These are phyloP conservation scores for Sciaenops ocellatus DNA, from an alignment of 2,797 vertebrate species.

Conservation along the genomic window DNA sequence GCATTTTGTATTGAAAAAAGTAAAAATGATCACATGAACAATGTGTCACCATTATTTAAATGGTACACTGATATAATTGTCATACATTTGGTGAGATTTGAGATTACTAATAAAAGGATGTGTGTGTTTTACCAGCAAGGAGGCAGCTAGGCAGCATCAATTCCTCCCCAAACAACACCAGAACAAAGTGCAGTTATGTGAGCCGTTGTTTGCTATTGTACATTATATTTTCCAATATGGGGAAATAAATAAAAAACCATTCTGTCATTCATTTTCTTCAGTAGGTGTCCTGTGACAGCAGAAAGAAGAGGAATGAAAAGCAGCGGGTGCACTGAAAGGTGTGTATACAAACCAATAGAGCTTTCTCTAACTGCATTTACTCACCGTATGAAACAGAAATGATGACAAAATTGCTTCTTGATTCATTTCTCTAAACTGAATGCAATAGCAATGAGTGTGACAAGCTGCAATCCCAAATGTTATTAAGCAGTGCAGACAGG, in stretches of 20 bases:
- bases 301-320: slow-evolving; percentile 57
- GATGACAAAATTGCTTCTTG: slow-evolving; percentile 58
- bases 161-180: background rate
- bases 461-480: slow-evolving; percentile 62
- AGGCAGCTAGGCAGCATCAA: background rate
- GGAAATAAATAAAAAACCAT: slow-evolving; percentile 45
- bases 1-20: background rate
- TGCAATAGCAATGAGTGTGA: slow-evolving; percentile 49
- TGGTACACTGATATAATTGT: background rate
- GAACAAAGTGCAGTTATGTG: background rate
- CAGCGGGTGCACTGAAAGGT: slow-evolving; percentile 41
- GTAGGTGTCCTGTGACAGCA: slow-evolving; percentile 52
- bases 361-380: slow-evolving; percentile 49
- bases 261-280: slow-evolving; percentile 42
- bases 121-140: background rate
- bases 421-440: slow-evolving; percentile 61
- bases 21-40: background rate
- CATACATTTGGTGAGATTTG: background rate
- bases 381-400: slow-evolving; percentile 41
- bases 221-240: slow-evolving; percentile 14
- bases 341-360: slow-evolving; percentile 23
- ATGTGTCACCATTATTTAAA: background rate
- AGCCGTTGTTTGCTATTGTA: slow-evolving; percentile 16
- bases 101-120: background rate
- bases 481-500: slow-evolving; percentile 62